A percentile compares a stretch with the other conserved stretches of the same genome.
These are phyloP conservation scores for Rhabdomys dilectus DNA, from an alignment of 2,113 vertebrate genomes.

Conservation along the genomic window DNA sequence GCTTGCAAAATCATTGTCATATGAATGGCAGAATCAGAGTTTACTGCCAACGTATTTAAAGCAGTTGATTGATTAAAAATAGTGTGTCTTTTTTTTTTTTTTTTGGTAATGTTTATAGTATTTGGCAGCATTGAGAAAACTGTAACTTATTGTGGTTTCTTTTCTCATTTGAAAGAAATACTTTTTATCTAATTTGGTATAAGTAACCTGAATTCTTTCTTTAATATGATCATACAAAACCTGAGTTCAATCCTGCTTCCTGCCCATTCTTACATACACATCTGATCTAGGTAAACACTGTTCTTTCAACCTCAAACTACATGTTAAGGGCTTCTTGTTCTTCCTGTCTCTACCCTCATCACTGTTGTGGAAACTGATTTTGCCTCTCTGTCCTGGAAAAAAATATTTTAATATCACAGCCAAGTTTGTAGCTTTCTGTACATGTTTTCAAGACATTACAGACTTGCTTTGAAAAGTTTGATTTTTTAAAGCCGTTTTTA, in stretches of 20 bases:
- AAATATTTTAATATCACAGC: conserved; percentile 22
- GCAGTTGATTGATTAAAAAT: conserved; percentile 67
- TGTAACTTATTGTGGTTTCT: conserved; percentile 55
- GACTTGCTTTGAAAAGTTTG: not conserved
- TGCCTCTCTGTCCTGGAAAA: not conserved
- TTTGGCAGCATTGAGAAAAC: conserved; percentile 67
- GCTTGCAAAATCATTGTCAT: conserved; percentile 49
- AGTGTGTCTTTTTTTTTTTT: not conserved
- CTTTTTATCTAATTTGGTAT: conserved; percentile 54
- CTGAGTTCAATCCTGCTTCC: conserved; percentile 11
- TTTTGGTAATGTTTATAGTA: conserved; percentile 50
- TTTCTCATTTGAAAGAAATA: conserved; percentile 63
- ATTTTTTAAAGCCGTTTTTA: not conserved
- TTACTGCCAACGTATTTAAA: conserved; percentile 65
- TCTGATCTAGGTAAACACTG: conserved; percentile 23
- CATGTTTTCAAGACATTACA: conserved; percentile 52
- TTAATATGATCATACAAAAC: conserved; percentile 49
- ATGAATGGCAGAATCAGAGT: conserved; percentile 25
- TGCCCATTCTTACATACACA: not conserved
- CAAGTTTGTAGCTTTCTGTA: not conserved
- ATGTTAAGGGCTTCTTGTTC: not conserved
- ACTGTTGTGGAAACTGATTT: not conserved
- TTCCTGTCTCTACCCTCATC: not conserved
- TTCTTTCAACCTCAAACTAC: not conserved
- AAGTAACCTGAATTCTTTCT: conserved; percentile 50